A percentile compares a stretch with the other conserved stretches of the same genome.
Conservation (phyloP, 2,888 invertebrate species). For the Neria commutata region DNA sequence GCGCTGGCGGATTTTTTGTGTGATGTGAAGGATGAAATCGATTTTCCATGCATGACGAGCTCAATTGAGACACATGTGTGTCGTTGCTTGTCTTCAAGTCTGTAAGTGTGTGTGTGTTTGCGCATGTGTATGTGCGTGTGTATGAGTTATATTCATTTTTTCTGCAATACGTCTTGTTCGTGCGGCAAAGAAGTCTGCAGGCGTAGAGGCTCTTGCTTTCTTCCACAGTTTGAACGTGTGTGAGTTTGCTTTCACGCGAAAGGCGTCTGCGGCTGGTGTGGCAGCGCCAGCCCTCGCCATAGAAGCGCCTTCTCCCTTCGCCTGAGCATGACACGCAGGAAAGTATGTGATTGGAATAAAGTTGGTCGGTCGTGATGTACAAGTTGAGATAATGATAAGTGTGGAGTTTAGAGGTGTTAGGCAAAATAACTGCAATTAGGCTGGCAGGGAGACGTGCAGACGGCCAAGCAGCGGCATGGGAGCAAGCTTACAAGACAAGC, state of each 20-base stretch:
- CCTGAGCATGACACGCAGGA: conserved; percentile 49
- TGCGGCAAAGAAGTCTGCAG: not conserved
- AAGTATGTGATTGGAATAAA: conserved; percentile 52
- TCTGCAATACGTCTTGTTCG: not conserved
- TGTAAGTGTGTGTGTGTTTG: not conserved
- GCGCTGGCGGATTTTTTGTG: conserved; percentile 22
- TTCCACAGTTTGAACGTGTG: too few relatives aligned
- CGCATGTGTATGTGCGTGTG: not conserved
- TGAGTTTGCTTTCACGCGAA: too few relatives aligned
- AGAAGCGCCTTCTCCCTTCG: too few relatives aligned
- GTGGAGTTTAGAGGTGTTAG: conserved; percentile 9
- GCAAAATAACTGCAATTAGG: conserved; percentile 11
- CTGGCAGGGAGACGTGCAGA: too few relatives aligned
- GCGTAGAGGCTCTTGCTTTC: not conserved
- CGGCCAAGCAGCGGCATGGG: too few relatives aligned
- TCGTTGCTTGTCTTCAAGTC: conserved; percentile 3
- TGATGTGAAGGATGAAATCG: conserved; percentile 52
- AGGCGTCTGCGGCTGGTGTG: too few relatives aligned
- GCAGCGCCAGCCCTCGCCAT: too few relatives aligned
- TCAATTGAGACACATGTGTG: conserved; percentile 6
- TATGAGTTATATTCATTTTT: not conserved
- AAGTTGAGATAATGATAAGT: not conserved
- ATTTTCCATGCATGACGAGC: conserved; percentile 36
- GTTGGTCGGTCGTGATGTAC: conserved; percentile 23
- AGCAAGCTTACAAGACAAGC: too few relatives aligned